These are phyloP conservation scores for Turritopsis rubra DNA, from an alignment of 30 jellyfish, hydroid and myxozoan genomes.

Conservation along the genomic window DNA sequence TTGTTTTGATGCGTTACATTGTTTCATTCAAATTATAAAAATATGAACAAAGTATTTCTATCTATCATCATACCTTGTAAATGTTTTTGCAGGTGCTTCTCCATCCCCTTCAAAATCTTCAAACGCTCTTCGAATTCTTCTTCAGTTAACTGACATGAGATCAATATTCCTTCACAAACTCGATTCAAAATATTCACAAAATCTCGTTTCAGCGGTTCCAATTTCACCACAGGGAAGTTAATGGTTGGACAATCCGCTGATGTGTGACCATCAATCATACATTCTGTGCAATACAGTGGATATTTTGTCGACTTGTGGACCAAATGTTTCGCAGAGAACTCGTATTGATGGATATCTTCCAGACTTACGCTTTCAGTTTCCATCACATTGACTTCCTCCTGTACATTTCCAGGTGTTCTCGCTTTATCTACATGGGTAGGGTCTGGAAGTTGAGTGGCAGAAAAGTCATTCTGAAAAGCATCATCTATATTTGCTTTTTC, in stretches of 20 bases:
- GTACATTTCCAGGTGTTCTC: background rate
- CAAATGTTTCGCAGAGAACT: background rate
- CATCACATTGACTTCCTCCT: background rate
- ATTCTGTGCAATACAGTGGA: constrained; percentile 37
- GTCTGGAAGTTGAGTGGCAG: background rate
- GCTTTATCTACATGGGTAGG: background rate
- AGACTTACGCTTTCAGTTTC: background rate
- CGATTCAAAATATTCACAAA: background rate
- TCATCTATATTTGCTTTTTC: background rate
- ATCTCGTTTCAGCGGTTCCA: constrained; percentile 13
- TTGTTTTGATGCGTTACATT: no score
- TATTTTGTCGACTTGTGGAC: background rate
- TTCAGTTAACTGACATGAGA: constrained; percentile 25
- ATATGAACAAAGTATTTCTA: no score
- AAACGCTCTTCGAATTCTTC: constrained; percentile 26
- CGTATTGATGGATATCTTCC: background rate
- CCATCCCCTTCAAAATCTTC: background rate
- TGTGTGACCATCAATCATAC: constrained; percentile 40
- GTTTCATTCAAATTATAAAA: no score
- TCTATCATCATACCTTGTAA: background rate
- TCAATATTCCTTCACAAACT: constrained; percentile 30
- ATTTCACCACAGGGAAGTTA: constrained; percentile 8
- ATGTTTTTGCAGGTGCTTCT: background rate
- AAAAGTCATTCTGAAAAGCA: background rate
- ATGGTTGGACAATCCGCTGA: constrained; percentile 30